These are phyloP conservation scores for Esperia sulphurella DNA, from an alignment of 2,888 invertebrate genomes.

Conservation along the genomic window DNA sequence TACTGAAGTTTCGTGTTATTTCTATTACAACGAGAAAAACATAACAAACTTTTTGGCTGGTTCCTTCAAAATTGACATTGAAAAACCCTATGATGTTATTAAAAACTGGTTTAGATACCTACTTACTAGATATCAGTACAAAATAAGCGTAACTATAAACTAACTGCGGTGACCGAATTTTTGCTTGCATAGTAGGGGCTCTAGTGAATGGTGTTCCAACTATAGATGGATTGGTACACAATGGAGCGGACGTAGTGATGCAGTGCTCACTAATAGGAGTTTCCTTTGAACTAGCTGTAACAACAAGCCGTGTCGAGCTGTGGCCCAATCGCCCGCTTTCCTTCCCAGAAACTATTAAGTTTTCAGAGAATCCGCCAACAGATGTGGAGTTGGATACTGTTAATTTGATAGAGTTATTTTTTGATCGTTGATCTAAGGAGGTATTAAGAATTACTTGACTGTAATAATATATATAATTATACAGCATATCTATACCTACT, in stretches of 20 bases:
- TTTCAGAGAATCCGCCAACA: constrained; percentile 17
- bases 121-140: no score
- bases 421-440: not conserved
- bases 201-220: constrained; percentile 31
- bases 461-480: no score
- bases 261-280: constrained; percentile 61
- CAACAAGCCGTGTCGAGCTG: constrained; percentile 33
- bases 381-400: not conserved
- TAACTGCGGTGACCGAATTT: no score
- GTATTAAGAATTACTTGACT: not conserved
- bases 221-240: constrained; percentile 50
- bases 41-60: no score
- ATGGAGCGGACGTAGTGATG: constrained; percentile 57
- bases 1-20: no score
- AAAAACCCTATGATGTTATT: no score
- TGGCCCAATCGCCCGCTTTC: constrained; percentile 35
- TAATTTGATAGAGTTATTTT: no score
- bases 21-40: no score
- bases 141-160: no score
- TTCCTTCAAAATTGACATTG: no score
- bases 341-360: constrained; percentile 42
- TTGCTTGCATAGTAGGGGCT: constrained; percentile 4
- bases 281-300: constrained; percentile 67
- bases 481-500: no score
- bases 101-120: no score